Base-by-base conservation (phyloP, 2,888 invertebrate genomes). In the Lasioglossum calceatum region DNA sequence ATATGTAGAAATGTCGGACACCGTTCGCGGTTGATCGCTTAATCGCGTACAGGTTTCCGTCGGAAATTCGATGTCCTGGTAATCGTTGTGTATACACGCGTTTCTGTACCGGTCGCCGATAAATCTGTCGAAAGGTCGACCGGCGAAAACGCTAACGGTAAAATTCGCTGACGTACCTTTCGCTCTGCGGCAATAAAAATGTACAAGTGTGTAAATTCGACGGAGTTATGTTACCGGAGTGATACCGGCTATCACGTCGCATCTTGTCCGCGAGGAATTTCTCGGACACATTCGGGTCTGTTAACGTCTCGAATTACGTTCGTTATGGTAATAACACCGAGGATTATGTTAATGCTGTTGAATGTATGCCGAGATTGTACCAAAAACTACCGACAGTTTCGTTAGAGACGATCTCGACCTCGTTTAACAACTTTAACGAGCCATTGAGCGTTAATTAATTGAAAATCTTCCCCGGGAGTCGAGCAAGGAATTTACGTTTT, bases 81-180 rank as follows among this genome's bases (percentile, higher is more conserved):
- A 61, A 79, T 72, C 67, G 82, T 58, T 78, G 87, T 82, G 79
- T n/a, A 32, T 87, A 87, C 87, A 87, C 64, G 82, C 27, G 54
- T 70, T 75, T 72, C 39, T 39, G 39, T 47, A 36, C 36, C 19
- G 8, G 32, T n/a, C 2, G 32, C 32, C 86, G 64, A 82, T 87
- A 79, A 87, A 87, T 87, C 87, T 74, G 61, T 39, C 16, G 23
- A 61, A 64, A 50, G n/a, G 32, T 47, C 50, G 74, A 8, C 42
- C 54, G 14, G n/a, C 73, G 82, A 87, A 87, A 87, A 71, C 44
- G 39, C 5, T 87, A 87, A 87, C 87, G 87, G 87, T 87, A 77
- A 74, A 86, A 2, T 16, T 78, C 23, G 16, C 27, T 73, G 87
- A 82, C 67, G 76, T 61, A 67, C 61, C 14, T 32, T 10, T 32